Base-by-base conservation (phyloP, 92 coral and sea anemone genomes). In the Epizoanthus ramosus region DNA sequence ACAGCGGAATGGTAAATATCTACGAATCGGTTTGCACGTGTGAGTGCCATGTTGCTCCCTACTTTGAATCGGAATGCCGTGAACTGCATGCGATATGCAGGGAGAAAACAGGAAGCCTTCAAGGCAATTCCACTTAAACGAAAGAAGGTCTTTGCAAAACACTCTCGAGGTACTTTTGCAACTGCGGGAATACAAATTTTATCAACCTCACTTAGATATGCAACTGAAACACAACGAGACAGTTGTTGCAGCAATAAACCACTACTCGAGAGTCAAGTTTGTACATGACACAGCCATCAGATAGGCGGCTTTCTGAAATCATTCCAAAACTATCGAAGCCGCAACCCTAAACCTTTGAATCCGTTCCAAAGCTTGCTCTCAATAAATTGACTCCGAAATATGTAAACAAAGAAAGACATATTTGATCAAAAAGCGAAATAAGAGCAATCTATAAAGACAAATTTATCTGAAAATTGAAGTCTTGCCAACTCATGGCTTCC, bases 31-130 rank as follows among this genome's bases (percentile, higher is more conserved):
- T 28, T 59, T 39, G 57, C 71, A 77, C 82, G 70, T 77, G 82
- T 43, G 16, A 23, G 71, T 43, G 39, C 39, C 56, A 57, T 59
- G 23, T 5, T 37, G 15, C 43, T 41, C 5, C 6, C 70, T 77
- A 56, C 82, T 43, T 12, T 43, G 54, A 50, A 50, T 50, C 14
- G 82, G 82, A 63, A 77, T 77, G 70, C 82, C 70, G 68, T 57
- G 24, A 35, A 58, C 37, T 43, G 21, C n/a, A n/a, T n/a, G n/a
- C n/a, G n/a, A n/a, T n/a, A n/a, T n/a, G n/a, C 24, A 64, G 31
- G 24, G 35, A 21, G 56, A 41, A 54, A 39, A 39, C 56, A 41
- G 82, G 82, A 77, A 41, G 65, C 22, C 17, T 41, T 61, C 66
- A 39, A 43, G 71, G 70, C 22, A 12, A 23, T 2, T 39, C 82